phyloP scores from a whole-genome alignment of 2,113 vertebrate species.

The Ctenodactylus gundi region DNA sequence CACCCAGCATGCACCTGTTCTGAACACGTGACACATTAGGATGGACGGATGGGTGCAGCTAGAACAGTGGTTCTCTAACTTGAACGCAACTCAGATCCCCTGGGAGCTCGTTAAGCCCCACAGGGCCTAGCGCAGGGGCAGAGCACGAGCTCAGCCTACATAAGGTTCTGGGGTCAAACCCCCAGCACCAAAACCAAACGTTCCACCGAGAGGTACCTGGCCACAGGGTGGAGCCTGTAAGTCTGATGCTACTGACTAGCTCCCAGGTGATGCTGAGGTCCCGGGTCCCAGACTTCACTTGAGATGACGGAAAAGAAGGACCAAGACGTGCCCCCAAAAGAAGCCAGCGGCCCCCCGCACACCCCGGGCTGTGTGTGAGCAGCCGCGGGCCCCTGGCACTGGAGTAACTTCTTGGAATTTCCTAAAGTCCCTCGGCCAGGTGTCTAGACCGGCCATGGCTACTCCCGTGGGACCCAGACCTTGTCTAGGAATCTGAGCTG shows the following conservation, averaged over 20 bases:
- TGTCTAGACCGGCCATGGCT: neutral
- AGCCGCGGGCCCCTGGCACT: neutral
- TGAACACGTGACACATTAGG: neutral
- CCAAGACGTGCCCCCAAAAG: neutral
- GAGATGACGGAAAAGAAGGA: neutral
- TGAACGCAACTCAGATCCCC: neutral
- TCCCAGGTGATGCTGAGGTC: too few species aligned
- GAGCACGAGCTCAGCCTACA: too few species aligned
- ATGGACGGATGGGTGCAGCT: neutral
- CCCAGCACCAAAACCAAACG: neutral
- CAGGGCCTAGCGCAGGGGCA: neutral
- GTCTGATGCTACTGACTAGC: neutral
- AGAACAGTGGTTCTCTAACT: neutral
- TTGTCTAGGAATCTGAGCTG: neutral
- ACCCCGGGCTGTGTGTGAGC: neutral
- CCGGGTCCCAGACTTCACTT: neutral
- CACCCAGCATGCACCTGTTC: neutral
- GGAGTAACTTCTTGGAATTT: neutral
- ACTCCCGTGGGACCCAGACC: too few species aligned
- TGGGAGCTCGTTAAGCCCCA: neutral
- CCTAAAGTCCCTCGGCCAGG: neutral
- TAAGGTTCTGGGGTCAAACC: neutral
- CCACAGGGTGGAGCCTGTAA: neutral
- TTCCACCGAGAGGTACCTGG: neutral
- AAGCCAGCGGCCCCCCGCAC: neutral